These are phyloP conservation scores for Eulemur macaco DNA, from an alignment of 2,113 vertebrate genomes.

Conservation along the genomic window DNA sequence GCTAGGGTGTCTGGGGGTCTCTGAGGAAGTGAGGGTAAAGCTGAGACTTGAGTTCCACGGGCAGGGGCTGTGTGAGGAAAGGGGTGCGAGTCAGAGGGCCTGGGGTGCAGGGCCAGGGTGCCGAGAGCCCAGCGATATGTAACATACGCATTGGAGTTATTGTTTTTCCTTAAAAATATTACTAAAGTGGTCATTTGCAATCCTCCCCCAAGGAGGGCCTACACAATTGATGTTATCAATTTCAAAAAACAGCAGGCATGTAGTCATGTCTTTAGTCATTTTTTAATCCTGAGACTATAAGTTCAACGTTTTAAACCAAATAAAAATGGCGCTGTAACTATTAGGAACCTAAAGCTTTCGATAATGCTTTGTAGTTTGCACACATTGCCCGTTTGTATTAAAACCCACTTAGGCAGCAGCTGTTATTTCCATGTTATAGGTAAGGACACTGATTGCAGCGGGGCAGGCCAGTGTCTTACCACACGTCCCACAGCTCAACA, in stretches of 20 bases:
- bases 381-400: background rate
- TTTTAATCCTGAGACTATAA: background rate
- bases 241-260: background rate
- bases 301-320: background rate
- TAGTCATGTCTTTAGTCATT: background rate
- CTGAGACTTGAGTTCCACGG: background rate
- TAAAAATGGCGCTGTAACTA: background rate
- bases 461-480: background rate
- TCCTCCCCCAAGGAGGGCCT: background rate
- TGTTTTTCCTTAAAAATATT: background rate
- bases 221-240: background rate
- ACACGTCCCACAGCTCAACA: background rate
- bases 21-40: background rate
- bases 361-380: background rate
- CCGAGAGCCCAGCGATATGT: background rate
- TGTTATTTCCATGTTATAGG: background rate
- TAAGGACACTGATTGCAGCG: no score
- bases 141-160: fast-evolving
- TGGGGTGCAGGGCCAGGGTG: background rate
- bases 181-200: background rate
- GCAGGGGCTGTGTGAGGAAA: background rate
- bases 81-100: no score
- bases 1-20: background rate
- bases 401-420: background rate
- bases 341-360: background rate